Evolutionary conservation across 2,888 invertebrate genomes (phyloP).

Genomic region (Calameuta filiformis): DNA sequence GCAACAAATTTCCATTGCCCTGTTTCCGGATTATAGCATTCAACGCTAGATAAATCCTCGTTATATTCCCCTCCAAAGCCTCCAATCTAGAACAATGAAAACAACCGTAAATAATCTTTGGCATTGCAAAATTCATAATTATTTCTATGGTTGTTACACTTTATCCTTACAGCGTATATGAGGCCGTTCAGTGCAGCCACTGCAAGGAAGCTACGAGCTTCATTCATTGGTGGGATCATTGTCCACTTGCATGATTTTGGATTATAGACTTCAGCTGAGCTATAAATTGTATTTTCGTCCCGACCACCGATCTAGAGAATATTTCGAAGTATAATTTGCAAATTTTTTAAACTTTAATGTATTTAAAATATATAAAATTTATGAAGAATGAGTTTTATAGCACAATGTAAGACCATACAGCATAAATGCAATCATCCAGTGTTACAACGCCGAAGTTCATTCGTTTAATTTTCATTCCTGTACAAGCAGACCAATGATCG

Average conservation of each 20-base stretch:
- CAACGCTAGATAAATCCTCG: slow-evolving; percentile 91
- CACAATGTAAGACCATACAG: slow-evolving; percentile 68
- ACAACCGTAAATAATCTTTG: background rate
- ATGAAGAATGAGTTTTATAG: background rate
- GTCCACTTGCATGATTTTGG: slow-evolving; percentile 82
- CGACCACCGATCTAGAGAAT: slow-evolving; percentile 75
- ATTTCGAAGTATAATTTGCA: no score
- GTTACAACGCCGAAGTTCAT: slow-evolving; percentile 95
- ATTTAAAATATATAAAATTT: background rate
- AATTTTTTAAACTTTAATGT: background rate
- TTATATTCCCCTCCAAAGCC: slow-evolving; percentile 97
- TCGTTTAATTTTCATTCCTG: slow-evolving; percentile 90
- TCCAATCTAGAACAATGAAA: slow-evolving; percentile 73
- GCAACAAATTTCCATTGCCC: slow-evolving; percentile 86
- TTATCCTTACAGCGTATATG: slow-evolving; percentile 75
- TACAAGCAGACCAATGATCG: slow-evolving; percentile 87
- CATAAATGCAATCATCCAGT: slow-evolving; percentile 87
- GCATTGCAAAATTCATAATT: background rate
- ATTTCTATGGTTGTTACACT: background rate
- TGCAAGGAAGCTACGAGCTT: slow-evolving; percentile 92
- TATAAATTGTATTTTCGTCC: slow-evolving; percentile 92
- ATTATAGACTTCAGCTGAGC: slow-evolving; percentile 92
- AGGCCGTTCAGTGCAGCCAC: slow-evolving; percentile 84
- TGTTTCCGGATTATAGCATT: slow-evolving; percentile 86
- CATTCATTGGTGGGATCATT: slow-evolving; percentile 88